phyloP scores from a whole-genome alignment of 2,113 vertebrate species.

The Hippocampus barbouri region DNA sequence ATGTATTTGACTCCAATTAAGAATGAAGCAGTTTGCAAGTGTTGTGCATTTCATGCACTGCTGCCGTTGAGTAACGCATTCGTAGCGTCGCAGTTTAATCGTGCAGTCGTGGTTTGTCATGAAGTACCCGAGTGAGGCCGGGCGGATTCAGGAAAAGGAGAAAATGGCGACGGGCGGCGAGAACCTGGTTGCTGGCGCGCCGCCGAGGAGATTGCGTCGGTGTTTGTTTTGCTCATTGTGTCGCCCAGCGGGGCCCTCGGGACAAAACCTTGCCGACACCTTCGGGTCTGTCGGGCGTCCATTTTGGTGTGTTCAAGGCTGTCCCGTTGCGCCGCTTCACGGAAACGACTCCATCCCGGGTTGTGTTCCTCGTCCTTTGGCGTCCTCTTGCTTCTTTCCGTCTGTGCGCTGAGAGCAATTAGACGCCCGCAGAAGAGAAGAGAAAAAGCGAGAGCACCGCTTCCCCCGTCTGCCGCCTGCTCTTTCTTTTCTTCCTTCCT shows the following conservation, averaged over 20 bases:
- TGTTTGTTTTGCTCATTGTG: constrained; percentile 6
- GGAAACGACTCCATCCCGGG: constrained; percentile 29
- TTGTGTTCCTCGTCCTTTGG: background rate
- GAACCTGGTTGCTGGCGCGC: background rate
- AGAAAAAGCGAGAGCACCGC: no score
- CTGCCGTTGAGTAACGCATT: no score
- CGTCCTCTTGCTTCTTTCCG: background rate
- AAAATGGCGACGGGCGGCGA: no score
- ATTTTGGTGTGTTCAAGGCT: constrained; percentile 56
- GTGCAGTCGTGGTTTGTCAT: no score
- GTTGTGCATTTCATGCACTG: no score
- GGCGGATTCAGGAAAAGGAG: no score
- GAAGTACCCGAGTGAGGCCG: no score
- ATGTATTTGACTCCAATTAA: constrained; percentile 61
- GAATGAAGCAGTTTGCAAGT: background rate
- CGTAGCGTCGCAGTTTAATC: no score
- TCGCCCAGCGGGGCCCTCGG: constrained; percentile 47
- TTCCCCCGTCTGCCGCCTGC: background rate
- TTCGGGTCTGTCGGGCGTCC: constrained; percentile 64
- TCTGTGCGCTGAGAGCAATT: background rate
- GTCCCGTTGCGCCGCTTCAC: constrained; percentile 37
- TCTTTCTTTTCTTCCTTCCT: background rate
- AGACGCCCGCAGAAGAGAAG: background rate
- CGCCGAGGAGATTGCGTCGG: background rate
- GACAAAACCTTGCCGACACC: constrained; percentile 63